phyloP scores from a whole-genome alignment of 2,113 vertebrate genomes.

The Narcine bancroftii region DNA sequence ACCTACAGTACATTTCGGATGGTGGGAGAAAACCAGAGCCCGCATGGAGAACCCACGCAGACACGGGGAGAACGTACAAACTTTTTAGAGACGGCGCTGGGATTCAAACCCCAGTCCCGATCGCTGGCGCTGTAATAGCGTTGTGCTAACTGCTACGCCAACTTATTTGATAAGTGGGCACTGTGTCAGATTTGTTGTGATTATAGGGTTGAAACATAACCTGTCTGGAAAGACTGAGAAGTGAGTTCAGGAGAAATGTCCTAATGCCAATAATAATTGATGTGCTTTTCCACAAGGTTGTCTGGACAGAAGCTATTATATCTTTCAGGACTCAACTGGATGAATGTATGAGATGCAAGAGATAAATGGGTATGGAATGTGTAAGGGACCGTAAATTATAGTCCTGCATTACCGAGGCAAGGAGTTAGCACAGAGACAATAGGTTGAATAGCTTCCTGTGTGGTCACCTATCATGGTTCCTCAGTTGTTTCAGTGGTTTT shows the following conservation, averaged over 20 bases:
- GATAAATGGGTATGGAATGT: neutral
- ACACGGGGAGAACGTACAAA: too few species aligned
- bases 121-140: too few species aligned
- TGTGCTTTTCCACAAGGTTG: neutral
- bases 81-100: too few species aligned
- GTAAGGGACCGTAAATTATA: neutral
- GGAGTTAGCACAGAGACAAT: neutral
- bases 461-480: neutral
- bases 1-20: too few species aligned
- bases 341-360: neutral
- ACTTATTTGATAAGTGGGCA: too few species aligned
- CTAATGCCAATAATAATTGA: neutral
- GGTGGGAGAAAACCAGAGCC: too few species aligned
- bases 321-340: neutral
- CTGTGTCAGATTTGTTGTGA: neutral
- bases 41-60: too few species aligned
- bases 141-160: too few species aligned
- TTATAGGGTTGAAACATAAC: neutral
- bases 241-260: neutral
- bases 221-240: neutral
- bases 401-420: neutral
- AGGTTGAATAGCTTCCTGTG: neutral
- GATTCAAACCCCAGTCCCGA: too few species aligned
- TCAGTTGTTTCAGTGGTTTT: too few species aligned
- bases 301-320: neutral